Percentiles rank a stretch among this genome's conserved stretches.
Conservation (phyloP, 2,797 vertebrate species). For the Eremophila alpestris region DNA sequence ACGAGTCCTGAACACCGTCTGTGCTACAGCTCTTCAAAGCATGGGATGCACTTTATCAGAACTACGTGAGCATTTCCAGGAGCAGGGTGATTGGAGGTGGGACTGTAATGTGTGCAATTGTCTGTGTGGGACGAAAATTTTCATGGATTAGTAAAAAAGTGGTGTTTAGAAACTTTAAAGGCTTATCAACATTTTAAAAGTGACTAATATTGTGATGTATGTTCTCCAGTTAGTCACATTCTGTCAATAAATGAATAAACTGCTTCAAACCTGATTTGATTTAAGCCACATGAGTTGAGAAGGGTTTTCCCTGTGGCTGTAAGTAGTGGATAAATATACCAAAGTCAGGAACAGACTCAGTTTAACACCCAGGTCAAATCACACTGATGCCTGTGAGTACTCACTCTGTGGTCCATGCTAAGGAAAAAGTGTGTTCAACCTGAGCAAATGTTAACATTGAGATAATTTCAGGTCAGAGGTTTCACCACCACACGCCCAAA, state of each 20-base stretch:
- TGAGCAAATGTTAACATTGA: background rate
- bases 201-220: background rate
- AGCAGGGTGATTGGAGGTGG: background rate
- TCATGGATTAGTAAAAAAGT: background rate
- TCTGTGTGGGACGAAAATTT: background rate
- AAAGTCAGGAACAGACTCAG: background rate
- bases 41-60: background rate
- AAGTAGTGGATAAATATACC: background rate
- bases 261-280: background rate
- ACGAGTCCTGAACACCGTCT: background rate
- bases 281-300: background rate
- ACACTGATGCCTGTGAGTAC: background rate
- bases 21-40: background rate
- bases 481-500: accelerated
- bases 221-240: background rate
- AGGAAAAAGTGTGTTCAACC: background rate
- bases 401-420: background rate
- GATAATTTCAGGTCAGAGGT: background rate
- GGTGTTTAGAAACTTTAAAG: background rate
- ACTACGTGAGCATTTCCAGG: background rate
- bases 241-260: background rate
- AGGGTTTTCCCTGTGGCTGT: background rate
- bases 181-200: background rate
- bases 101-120: background rate
- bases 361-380: background rate